phyloP scores from a whole-genome alignment of 2,797 vertebrate genomes.

The Poecilia gillii region DNA sequence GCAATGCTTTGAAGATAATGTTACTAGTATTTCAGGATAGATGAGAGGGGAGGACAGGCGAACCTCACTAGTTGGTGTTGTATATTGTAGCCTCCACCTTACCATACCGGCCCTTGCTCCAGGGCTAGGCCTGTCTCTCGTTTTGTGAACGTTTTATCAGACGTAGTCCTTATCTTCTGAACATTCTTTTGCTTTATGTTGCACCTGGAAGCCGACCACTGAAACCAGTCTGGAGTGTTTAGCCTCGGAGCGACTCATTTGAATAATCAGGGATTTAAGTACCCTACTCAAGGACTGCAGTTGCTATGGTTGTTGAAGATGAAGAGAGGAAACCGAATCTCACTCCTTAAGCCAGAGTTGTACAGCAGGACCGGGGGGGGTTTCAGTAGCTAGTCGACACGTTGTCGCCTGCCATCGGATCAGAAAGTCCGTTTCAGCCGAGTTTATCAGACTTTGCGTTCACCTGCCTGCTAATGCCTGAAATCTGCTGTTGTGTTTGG shows the following conservation, averaged over 20 bases:
- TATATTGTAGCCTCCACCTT: not conserved
- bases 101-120: not conserved
- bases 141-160: slow-evolving; percentile 5
- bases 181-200: slow-evolving; percentile 21
- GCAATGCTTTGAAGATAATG: slow-evolving; percentile 13
- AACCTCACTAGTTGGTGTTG: slow-evolving; percentile 4
- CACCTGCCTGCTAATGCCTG: slow-evolving; percentile 3
- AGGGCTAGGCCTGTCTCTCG: not conserved
- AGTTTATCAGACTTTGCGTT: not conserved
- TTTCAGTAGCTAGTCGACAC: not conserved
- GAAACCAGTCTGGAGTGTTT: slow-evolving; percentile 19
- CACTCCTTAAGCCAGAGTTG: slow-evolving; percentile 8
- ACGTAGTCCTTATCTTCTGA: not conserved
- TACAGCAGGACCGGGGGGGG: slow-evolving; percentile 1
- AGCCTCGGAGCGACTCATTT: slow-evolving; percentile 27
- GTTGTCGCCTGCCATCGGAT: slow-evolving; percentile 11
- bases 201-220: slow-evolving; percentile 30
- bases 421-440: slow-evolving; percentile 2
- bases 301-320: slow-evolving; percentile 51
- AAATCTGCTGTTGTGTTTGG: slow-evolving; percentile 9
- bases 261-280: slow-evolving; percentile 48
- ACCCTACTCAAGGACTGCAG: slow-evolving; percentile 41
- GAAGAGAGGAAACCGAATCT: slow-evolving; percentile 27
- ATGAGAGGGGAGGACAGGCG: slow-evolving; percentile 11
- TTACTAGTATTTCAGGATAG: slow-evolving; percentile 37